Base-by-base conservation (phyloP, 2,113 vertebrate genomes). In the Oostethus manadensis region DNA sequence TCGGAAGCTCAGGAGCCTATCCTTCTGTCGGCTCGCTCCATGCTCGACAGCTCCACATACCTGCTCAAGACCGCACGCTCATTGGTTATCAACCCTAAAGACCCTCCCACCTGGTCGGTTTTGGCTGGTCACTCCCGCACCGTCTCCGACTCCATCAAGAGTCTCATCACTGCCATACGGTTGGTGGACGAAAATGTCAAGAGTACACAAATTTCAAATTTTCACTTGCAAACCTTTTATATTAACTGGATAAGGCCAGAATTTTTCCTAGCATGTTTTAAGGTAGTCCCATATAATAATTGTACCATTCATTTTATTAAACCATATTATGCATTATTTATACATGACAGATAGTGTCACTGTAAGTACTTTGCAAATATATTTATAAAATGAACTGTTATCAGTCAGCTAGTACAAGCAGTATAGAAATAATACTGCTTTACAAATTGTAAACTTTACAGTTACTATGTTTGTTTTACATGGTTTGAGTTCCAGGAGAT, bases 101-200 rank as follows among this genome's bases (percentile, higher is more conserved):
- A 99, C 76, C 97, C 97, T 0, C 94, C 94, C 10, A 97, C 92
- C 0, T 99, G 97, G 97, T 98, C 96, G 1, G 88, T 94, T 17
- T 89, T 99, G 23, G 97, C 97, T 0, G 93, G 94, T 4, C 96
- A 99, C 67, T 99, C 97, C 2, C 94, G 97, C 38, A 97, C 94
- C 0, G 96, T 99, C 60, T 99, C 97, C 0, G 96, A 99, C 85
- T 97, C 97, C 57, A 99, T 99, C 79, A 99, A 99, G 87, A 91
- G 93, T 69, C 94, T 99, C 67, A 99, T 99, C 81, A 99, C 96
- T 0, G 94, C 96, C 43, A 99, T 99, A 85, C 92, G 97, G 97
- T 99, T 61, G 65, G 89, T 79, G 18, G 21, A 18, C 20, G 4
- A 3, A 6, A 35, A 21, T n/a, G n/a, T n/a, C n/a, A n/a, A n/a